Evolutionary conservation across 2,888 invertebrate species (phyloP).

Genomic region (Danaus chrysippus): DNA sequence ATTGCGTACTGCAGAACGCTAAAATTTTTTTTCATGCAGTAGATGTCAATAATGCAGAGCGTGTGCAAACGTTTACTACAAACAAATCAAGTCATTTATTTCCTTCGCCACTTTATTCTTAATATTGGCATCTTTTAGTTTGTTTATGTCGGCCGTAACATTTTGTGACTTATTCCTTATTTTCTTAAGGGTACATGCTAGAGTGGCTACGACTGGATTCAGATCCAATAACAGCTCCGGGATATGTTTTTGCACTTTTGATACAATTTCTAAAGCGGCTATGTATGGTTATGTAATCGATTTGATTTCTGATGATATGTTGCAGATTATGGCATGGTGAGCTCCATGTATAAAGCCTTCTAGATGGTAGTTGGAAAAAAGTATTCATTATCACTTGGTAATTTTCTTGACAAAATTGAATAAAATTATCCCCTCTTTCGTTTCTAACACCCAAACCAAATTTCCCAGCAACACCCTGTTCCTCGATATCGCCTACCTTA

Average conservation of each 20-base stretch:
- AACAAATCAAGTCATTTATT: too few species aligned
- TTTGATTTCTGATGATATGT: slow-evolving; percentile 24
- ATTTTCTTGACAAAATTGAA: slow-evolving; percentile 25
- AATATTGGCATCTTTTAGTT: too few species aligned
- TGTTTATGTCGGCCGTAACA: too few species aligned
- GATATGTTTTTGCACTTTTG: too few species aligned
- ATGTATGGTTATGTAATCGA: slow-evolving; percentile 24
- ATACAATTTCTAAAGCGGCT: slow-evolving; percentile 17
- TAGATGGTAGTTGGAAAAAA: slow-evolving; percentile 11
- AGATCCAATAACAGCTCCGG: slow-evolving; percentile 11
- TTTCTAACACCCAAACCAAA: slow-evolving; percentile 17
- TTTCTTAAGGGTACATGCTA: too few species aligned
- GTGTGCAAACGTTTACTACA: too few species aligned
- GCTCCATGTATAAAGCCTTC: slow-evolving; percentile 23
- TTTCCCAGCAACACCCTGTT: slow-evolving; percentile 3
- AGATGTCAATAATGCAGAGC: too few species aligned
- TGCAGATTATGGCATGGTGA: slow-evolving; percentile 20
- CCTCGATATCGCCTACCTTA: slow-evolving; percentile 10
- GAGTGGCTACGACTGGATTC: background rate
- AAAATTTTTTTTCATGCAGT: too few species aligned
- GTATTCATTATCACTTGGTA: slow-evolving; percentile 19
- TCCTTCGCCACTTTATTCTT: too few species aligned
- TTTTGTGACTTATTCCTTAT: too few species aligned
- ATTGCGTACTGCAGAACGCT: too few species aligned
- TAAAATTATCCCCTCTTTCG: slow-evolving; percentile 14